A percentile compares a stretch with the other conserved stretches of the same genome.
Evolutionary conservation across 2,113 vertebrate genomes (phyloP).

Genomic region (Quiscalus mexicanus): DNA sequence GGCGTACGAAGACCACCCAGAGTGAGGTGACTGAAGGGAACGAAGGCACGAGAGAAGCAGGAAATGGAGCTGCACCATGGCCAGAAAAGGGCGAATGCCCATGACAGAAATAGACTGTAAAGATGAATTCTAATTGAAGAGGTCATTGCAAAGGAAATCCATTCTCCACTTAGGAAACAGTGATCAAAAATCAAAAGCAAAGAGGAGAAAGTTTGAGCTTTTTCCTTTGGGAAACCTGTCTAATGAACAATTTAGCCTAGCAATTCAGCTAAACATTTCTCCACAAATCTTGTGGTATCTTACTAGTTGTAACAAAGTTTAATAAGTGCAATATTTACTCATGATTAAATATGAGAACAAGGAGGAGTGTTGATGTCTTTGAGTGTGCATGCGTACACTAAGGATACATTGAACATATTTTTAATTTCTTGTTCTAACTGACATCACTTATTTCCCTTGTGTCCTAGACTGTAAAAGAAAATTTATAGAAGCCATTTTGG

Average conservation of each 20-base stretch:
- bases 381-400: rapidly evolving
- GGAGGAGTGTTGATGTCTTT: not conserved
- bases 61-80: not conserved
- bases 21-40: rapidly evolving
- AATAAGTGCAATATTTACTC: not conserved
- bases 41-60: rapidly evolving
- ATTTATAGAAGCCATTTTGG: not conserved
- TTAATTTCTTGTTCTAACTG: not conserved
- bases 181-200: not conserved
- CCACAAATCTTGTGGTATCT: not conserved
- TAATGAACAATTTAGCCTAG: not conserved
- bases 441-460: not conserved
- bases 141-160: not conserved
- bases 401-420: not conserved
- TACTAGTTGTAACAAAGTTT: not conserved
- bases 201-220: not conserved
- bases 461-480: not conserved
- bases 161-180: rapidly evolving
- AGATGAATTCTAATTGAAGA: not conserved
- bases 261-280: not conserved
- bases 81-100: not conserved
- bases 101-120: not conserved
- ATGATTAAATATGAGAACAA: not conserved
- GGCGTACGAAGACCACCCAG: rapidly evolving
- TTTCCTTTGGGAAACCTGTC: not conserved